A percentile compares a stretch with the other conserved stretches of the same genome.
phyloP scores from a whole-genome alignment of 2,797 vertebrate genomes.

The Crenuchus spilurus region DNA sequence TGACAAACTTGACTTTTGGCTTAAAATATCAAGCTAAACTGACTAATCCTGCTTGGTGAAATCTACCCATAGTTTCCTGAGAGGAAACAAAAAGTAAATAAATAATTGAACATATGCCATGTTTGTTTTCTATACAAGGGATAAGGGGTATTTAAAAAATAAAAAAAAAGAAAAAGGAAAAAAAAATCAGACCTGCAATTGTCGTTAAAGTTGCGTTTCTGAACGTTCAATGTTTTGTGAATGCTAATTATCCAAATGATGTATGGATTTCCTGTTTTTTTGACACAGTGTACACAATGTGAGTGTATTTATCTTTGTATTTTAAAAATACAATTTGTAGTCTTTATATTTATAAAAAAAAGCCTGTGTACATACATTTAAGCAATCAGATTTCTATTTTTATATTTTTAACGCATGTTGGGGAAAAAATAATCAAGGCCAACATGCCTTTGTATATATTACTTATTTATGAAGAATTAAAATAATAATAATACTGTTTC shows the following conservation, averaged over 20 bases:
- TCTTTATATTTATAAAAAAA: slow-evolving; percentile 96
- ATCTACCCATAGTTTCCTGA: background rate
- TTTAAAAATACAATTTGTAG: slow-evolving; percentile 99
- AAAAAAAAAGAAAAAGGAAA: slow-evolving; percentile 7
- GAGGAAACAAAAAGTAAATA: background rate
- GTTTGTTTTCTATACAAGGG: slow-evolving; percentile 56
- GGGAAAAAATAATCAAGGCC: slow-evolving; percentile 68
- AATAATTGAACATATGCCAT: slow-evolving; percentile 55
- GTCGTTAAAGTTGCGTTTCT: slow-evolving; percentile 93
- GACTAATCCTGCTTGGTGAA: background rate
- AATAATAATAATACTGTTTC: slow-evolving; percentile 66
- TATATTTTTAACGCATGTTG: slow-evolving; percentile 88
- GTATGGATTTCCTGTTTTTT: slow-evolving; percentile 90
- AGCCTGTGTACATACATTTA: slow-evolving; percentile 80
- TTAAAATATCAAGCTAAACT: background rate
- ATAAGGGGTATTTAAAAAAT: slow-evolving; percentile 58
- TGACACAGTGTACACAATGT: slow-evolving; percentile 94
- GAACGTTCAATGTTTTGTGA: slow-evolving; percentile 96
- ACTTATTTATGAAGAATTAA: slow-evolving; percentile 70
- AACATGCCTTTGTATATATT: slow-evolving; percentile 64
- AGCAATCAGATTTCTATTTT: slow-evolving; percentile 97
- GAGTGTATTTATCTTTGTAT: slow-evolving; percentile 99
- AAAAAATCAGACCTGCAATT: slow-evolving; percentile 75
- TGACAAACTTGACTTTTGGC: background rate
- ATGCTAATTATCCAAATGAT: slow-evolving; percentile 95